phyloP scores from a whole-genome alignment of 2,888 invertebrate species.

The Nesidiocoris tenuis region DNA sequence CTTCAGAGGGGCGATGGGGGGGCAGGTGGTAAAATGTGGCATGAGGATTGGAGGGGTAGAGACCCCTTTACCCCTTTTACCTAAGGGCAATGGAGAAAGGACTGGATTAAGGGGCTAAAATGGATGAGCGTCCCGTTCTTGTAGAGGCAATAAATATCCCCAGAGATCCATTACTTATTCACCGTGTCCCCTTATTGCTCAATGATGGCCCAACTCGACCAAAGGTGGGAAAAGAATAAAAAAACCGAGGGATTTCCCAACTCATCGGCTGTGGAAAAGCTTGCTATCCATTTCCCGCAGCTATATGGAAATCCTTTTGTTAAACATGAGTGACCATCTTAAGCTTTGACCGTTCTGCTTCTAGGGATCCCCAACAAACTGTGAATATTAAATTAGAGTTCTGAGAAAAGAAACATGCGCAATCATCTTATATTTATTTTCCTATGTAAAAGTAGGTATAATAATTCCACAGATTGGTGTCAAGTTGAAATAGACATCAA shows the following conservation, averaged over 20 bases:
- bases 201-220: conserved; percentile 18
- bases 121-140: conserved; percentile 14
- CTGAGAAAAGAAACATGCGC: too few species aligned
- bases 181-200: conserved; percentile 41
- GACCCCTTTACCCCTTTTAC: not conserved
- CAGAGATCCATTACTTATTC: conserved; percentile 37
- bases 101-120: conserved; percentile 23
- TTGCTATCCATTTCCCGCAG: too few species aligned
- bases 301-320: too few species aligned
- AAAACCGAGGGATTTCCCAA: not conserved
- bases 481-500: too few species aligned
- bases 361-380: too few species aligned
- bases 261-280: too few species aligned
- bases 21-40: not conserved
- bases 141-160: conserved; percentile 35
- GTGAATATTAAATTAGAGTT: too few species aligned
- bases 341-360: too few species aligned
- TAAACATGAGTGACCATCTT: too few species aligned
- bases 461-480: too few species aligned
- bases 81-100: not conserved
- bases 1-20: not conserved
- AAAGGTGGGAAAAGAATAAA: not conserved
- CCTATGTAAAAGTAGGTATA: too few species aligned
- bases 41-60: not conserved
- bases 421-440: too few species aligned